phyloP scores from a whole-genome alignment of 1,140 invertebrate species.

The Ips nitidus region DNA sequence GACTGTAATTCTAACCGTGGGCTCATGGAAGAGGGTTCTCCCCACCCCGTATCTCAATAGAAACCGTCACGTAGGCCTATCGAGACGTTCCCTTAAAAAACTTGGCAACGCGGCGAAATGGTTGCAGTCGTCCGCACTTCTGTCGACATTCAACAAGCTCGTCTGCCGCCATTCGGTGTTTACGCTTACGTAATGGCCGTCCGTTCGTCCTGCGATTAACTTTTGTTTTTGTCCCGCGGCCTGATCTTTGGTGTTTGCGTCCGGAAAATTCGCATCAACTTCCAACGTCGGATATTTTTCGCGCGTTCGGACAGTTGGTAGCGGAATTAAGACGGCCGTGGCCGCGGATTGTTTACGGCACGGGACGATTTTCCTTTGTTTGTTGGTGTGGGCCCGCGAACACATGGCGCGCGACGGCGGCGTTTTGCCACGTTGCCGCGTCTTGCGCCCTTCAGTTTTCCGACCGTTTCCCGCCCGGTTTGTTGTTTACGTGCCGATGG shows the following conservation, averaged over 20 bases:
- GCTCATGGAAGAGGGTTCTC: background rate
- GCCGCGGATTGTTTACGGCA: constrained; percentile 28
- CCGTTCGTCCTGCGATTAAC: constrained; percentile 12
- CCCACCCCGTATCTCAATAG: background rate
- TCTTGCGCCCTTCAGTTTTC: background rate
- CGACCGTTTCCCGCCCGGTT: constrained; percentile 9
- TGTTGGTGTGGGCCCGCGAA: constrained; percentile 23
- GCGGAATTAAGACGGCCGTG: background rate
- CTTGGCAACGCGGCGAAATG: constrained; percentile 23
- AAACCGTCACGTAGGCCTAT: constrained; percentile 19
- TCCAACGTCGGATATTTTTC: too few relatives aligned
- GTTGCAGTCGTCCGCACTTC: constrained; percentile 36
- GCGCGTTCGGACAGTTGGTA: too few relatives aligned
- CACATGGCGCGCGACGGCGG: constrained; percentile 33
- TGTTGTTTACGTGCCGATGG: background rate
- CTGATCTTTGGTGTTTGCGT: too few relatives aligned
- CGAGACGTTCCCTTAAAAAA: constrained; percentile 25
- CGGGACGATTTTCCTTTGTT: constrained; percentile 34
- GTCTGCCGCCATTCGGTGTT: constrained; percentile 29
- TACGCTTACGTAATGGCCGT: constrained; percentile 38
- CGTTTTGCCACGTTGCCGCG: constrained; percentile 24
- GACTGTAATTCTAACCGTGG: background rate
- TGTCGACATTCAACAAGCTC: constrained; percentile 35
- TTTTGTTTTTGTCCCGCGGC: constrained; percentile 2
- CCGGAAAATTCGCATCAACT: too few relatives aligned